These are phyloP conservation scores for Drosophila neutralis DNA, from an alignment of 2,888 invertebrate species.

Conservation along the genomic window DNA sequence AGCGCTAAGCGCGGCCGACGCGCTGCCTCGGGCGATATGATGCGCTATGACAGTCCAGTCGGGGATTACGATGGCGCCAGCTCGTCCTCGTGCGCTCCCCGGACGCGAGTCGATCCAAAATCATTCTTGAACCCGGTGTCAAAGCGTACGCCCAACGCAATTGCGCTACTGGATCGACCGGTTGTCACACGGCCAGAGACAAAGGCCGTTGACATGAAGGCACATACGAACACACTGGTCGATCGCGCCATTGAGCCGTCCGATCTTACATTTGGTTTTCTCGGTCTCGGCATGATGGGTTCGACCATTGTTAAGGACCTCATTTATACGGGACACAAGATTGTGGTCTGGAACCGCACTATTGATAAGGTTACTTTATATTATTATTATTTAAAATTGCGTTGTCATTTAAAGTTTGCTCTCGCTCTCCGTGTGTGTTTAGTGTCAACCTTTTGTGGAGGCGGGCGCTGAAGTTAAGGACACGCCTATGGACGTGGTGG, in stretches of 20 bases:
- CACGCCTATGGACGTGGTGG: slow-evolving; percentile 96
- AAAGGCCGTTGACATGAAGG: slow-evolving; percentile 91
- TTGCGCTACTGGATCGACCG: slow-evolving; percentile 83
- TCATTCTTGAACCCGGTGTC: slow-evolving; percentile 51
- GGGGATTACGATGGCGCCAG: slow-evolving; percentile 69
- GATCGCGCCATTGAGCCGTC: slow-evolving; percentile 95
- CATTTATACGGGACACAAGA: slow-evolving; percentile 96
- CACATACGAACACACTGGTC: slow-evolving; percentile 90
- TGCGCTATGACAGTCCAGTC: slow-evolving; percentile 40
- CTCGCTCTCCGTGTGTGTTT: neutral
- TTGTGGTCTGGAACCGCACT: slow-evolving; percentile 97
- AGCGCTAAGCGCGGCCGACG: slow-evolving; percentile 84
- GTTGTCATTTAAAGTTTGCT: neutral
- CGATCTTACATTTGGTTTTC: slow-evolving; percentile 95
- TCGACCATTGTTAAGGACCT: slow-evolving; percentile 97
- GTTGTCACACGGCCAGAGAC: slow-evolving; percentile 87
- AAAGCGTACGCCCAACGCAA: slow-evolving; percentile 80
- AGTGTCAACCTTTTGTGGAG: slow-evolving; percentile 92
- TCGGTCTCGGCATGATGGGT: slow-evolving; percentile 98
- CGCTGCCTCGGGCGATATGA: slow-evolving; percentile 86
- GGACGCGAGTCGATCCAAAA: slow-evolving; percentile 77
- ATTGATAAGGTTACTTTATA: slow-evolving; percentile 88
- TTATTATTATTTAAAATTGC: neutral
- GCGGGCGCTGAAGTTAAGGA: slow-evolving; percentile 94
- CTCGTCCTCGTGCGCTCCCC: slow-evolving; percentile 65